A percentile compares a stretch with the other conserved stretches of the same genome.
Evolutionary conservation across 2,797 vertebrate species (phyloP).

Genomic region (Babyrousa celebensis): DNA sequence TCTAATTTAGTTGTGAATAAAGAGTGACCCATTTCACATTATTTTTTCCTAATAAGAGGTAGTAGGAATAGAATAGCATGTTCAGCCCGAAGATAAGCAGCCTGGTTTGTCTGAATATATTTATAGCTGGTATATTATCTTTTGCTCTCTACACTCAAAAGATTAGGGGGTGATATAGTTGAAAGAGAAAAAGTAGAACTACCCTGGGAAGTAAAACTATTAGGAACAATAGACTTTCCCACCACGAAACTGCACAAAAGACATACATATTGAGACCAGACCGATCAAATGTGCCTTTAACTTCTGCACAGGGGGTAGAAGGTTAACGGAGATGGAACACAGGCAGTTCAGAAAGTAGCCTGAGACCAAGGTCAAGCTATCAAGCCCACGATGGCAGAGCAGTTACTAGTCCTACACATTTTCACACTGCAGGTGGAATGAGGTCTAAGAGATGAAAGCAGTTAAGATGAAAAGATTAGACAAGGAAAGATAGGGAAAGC

Average conservation of each 20-base stretch:
- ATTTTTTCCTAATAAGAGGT: background rate
- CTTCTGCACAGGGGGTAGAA: conserved; percentile 72
- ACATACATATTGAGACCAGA: conserved; percentile 72
- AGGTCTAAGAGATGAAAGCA: conserved; percentile 39
- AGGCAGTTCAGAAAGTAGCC: conserved; percentile 56
- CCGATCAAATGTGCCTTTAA: conserved; percentile 82
- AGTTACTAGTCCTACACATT: conserved; percentile 26
- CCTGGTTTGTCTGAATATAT: conserved; percentile 78
- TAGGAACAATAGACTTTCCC: conserved; percentile 84
- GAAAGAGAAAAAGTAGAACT: conserved; percentile 82
- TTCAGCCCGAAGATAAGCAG: conserved; percentile 81
- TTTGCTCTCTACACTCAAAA: conserved; percentile 78
- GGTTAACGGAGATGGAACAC: conserved; percentile 34
- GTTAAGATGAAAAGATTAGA: conserved; percentile 17
- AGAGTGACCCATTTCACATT: conserved; percentile 77
- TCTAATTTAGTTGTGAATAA: conserved; percentile 80
- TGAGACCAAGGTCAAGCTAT: conserved; percentile 71
- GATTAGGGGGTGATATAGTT: conserved; percentile 82
- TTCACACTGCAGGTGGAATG: conserved; percentile 35
- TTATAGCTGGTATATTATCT: conserved; percentile 84
- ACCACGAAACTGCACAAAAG: conserved; percentile 80
- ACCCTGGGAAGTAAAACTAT: conserved; percentile 87
- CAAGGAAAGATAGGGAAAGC: background rate
- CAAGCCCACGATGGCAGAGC: background rate
- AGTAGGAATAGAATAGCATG: conserved; percentile 77